A percentile compares a stretch with the other conserved stretches of the same genome.
Conservation (phyloP, 2,797 vertebrate genomes). For the Clarias platycephalus region DNA sequence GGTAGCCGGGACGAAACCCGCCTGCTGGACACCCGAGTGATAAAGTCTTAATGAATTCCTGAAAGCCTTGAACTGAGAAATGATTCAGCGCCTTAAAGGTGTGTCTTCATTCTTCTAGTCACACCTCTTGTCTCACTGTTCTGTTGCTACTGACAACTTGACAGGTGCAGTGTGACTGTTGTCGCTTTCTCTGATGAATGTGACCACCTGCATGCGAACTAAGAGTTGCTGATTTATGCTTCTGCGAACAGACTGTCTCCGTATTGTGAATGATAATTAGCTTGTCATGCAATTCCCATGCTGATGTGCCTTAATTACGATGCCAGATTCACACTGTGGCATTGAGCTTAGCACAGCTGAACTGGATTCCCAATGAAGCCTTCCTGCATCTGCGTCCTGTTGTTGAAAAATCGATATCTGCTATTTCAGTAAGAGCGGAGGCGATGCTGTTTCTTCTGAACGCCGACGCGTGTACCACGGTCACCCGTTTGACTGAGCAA, state of each 20-base stretch:
- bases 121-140: conserved; percentile 25
- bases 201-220: not conserved
- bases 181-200: not conserved
- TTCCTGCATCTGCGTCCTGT: not conserved
- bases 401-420: not conserved
- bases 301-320: conserved; percentile 55
- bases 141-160: conserved; percentile 33
- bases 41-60: conserved; percentile 1
- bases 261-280: not conserved
- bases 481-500: not conserved
- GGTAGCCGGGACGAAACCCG: conserved; percentile 9
- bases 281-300: conserved; percentile 16
- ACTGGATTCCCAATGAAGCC: conserved; percentile 60
- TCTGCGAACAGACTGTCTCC: not conserved
- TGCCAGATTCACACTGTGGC: conserved; percentile 46
- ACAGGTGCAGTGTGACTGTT: not conserved
- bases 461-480: not conserved
- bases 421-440: not conserved
- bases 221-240: not conserved
- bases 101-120: conserved; percentile 2
- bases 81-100: not conserved
- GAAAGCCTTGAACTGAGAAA: conserved; percentile 8
- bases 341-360: conserved; percentile 52
- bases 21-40: not conserved
- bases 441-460: not conserved